A percentile compares a stretch with the other conserved stretches of the same genome.
phyloP scores from a whole-genome alignment of 2,797 vertebrate genomes.

The Epinephelus coioides region DNA sequence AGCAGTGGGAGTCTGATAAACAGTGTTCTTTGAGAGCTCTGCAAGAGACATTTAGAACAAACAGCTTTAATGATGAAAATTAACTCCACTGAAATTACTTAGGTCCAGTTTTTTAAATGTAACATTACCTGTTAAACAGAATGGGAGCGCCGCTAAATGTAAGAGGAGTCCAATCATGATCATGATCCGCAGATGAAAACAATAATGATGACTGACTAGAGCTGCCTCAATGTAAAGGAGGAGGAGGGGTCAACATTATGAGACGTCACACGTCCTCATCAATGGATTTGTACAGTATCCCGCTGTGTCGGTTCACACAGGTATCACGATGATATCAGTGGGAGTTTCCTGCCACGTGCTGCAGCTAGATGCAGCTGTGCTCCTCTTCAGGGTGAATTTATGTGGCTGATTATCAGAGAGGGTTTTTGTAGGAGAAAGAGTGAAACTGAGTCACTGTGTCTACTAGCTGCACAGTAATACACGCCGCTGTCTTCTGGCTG shows the following conservation, averaged over 20 bases:
- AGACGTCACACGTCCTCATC: background rate
- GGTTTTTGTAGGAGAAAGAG: conserved; percentile 37
- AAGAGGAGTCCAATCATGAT: conserved; percentile 49
- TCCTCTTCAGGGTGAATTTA: background rate
- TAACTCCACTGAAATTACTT: background rate
- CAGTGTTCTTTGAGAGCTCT: conserved; percentile 33
- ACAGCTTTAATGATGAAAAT: background rate
- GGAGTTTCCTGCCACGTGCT: conserved; percentile 28
- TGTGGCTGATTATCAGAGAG: conserved; percentile 7
- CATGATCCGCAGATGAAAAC: background rate
- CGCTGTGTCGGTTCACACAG: conserved; percentile 9
- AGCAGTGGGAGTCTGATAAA: conserved; percentile 49
- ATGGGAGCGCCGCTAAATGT: conserved; percentile 18
- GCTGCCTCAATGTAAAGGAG: background rate
- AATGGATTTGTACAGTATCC: background rate
- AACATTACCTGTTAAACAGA: conserved; percentile 59
- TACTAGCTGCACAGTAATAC: conserved; percentile 59
- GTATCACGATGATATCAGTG: conserved; percentile 15
- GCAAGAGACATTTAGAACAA: background rate
- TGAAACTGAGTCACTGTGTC: conserved; percentile 36
- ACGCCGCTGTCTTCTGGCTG: conserved; percentile 26
- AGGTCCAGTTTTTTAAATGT: background rate
- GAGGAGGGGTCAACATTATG: background rate
- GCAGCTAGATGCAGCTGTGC: conserved; percentile 28
- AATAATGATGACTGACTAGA: background rate